A percentile compares a stretch with the other conserved stretches of the same genome.
Evolutionary conservation across 2,888 invertebrate species (phyloP).

Genomic region (Autographa gamma): DNA sequence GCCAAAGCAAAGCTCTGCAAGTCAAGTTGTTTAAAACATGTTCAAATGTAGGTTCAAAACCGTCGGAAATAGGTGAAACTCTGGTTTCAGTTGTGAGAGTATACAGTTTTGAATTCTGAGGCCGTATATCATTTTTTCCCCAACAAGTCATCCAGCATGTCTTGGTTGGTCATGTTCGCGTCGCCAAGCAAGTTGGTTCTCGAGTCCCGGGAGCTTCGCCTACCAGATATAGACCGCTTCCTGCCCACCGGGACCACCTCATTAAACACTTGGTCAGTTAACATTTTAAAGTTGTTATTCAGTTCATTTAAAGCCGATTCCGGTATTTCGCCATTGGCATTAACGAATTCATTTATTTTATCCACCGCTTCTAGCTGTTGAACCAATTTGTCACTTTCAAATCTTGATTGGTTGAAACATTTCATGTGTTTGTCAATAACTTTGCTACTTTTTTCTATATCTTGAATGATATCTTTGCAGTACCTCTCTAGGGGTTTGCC

Average conservation of each 20-base stretch:
- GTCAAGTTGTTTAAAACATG: slow-evolving; percentile 40
- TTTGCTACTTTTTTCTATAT: slow-evolving; percentile 82
- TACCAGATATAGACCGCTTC: slow-evolving; percentile 77
- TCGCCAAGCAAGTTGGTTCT: slow-evolving; percentile 76
- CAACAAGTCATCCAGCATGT: slow-evolving; percentile 80
- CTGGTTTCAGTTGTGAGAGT: slow-evolving; percentile 17
- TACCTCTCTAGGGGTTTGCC: slow-evolving; percentile 81
- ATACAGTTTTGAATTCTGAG: slow-evolving; percentile 23
- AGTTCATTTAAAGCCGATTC: slow-evolving; percentile 75
- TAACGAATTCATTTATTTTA: slow-evolving; percentile 85
- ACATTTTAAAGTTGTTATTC: slow-evolving; percentile 82
- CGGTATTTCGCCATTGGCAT: slow-evolving; percentile 73
- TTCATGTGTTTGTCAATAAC: slow-evolving; percentile 87
- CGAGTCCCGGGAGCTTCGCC: slow-evolving; percentile 69
- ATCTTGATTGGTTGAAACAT: slow-evolving; percentile 80
- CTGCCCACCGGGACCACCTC: slow-evolving; percentile 65
- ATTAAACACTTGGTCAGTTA: slow-evolving; percentile 76
- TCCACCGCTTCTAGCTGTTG: slow-evolving; percentile 86
- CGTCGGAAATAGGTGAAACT: slow-evolving; percentile 8
- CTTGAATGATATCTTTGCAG: slow-evolving; percentile 83
- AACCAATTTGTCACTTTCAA: slow-evolving; percentile 84
- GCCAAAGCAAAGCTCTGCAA: slow-evolving; percentile 13
- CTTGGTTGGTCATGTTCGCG: slow-evolving; percentile 80
- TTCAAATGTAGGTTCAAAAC: slow-evolving; percentile 31
- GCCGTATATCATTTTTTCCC: slow-evolving; percentile 82